Base-by-base conservation (phyloP, 2,888 invertebrate species). In the Caenorhabditis afra region DNA sequence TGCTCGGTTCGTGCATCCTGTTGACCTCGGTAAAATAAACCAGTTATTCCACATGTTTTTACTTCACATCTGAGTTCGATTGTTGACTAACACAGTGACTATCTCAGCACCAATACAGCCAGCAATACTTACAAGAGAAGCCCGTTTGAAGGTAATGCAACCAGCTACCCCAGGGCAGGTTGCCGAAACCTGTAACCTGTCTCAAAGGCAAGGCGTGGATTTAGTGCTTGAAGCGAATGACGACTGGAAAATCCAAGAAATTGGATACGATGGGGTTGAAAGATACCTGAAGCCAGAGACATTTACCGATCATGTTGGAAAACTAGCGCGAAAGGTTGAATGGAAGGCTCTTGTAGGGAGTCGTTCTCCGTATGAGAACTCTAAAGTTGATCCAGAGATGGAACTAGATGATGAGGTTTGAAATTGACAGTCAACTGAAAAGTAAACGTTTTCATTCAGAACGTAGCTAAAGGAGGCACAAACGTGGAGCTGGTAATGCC, bases 181-280 rank as follows among this genome's bases (percentile, higher is more conserved):
- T 1, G 37, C 23, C n/a, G 44, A 57, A 29, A 41, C 44, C 4
- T 10, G 22, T 4, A 22, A 58, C 8, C 20, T 58, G 8, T 45
- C 45, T 11, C 22, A 35, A 14, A 58, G 76, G 7, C 58, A 70
- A 47, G 85, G 85, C 0, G 82, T 82, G 0, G 73, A 74, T 3
- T 47, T 83, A 0, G 68, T 73, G 1, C 58, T 85, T 14, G 85
- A 82, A 58, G 64, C 85, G 12, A 79, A 62, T 37, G 67, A 81
- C 14, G 83, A 89, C 55, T 88, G 88, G 87, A 85, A 87, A 71
- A 86, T 89, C 18, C 78, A 85, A 29, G 86, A 87, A 58, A 87
- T 90, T 45, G 84, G 84, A 7, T 90, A 80, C 65, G 87, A 90
- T 55, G 89, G 89, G 8, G 82, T 81, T 20, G 89, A 89, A 58